Evolutionary conservation across 2,888 invertebrate species (phyloP).

Genomic region (Catotricha subobsoleta): DNA sequence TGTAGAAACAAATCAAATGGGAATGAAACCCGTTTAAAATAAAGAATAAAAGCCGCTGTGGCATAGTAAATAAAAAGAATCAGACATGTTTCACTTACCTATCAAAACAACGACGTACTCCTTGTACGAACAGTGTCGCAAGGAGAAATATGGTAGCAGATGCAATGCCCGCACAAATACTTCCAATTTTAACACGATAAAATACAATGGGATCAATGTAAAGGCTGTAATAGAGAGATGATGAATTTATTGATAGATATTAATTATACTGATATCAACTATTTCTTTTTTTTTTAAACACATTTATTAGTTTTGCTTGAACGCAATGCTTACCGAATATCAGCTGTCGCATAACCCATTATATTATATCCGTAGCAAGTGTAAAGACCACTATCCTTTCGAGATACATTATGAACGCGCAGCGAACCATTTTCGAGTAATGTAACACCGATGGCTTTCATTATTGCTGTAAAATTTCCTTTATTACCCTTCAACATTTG

Average conservation of each 20-base stretch:
- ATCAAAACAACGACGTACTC: constrained; percentile 47
- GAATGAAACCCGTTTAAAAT: not conserved
- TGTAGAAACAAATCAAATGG: not conserved
- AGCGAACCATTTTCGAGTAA: constrained; percentile 64
- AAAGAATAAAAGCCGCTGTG: not conserved
- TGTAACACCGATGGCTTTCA: constrained; percentile 31
- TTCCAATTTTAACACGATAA: constrained; percentile 65
- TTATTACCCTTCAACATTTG: constrained; percentile 20
- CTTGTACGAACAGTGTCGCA: constrained; percentile 61
- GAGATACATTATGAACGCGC: constrained; percentile 47
- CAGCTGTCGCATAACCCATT: constrained; percentile 56
- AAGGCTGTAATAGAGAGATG: not conserved
- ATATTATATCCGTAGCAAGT: constrained; percentile 74
- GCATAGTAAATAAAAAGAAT: not conserved
- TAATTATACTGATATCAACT: not conserved
- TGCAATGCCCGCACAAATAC: constrained; percentile 62
- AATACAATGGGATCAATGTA: constrained; percentile 68
- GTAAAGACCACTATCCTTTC: constrained; percentile 71
- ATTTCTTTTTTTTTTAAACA: no score
- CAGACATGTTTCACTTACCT: constrained; percentile 37
- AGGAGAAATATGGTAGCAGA: constrained; percentile 64
- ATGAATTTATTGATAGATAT: not conserved
- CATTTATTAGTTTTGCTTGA: no score
- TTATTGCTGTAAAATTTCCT: constrained; percentile 12
- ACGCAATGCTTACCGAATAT: constrained; percentile 32